phyloP scores from a whole-genome alignment of 1,140 invertebrate genomes.

The Amphibalanus amphitrite region DNA sequence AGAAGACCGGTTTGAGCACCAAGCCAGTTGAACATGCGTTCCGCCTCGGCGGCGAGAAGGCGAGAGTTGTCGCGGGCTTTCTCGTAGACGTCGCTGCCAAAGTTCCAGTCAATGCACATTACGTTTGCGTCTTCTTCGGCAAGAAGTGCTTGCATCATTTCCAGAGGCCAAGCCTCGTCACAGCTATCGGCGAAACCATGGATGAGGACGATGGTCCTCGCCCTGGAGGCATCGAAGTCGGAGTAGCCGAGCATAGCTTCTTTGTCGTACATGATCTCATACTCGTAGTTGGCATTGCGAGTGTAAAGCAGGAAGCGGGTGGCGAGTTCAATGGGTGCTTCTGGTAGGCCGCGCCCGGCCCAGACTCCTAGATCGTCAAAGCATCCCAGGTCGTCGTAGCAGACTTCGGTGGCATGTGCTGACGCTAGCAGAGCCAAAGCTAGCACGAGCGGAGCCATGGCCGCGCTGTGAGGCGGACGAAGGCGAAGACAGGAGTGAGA shows the following conservation, averaged over 20 bases:
- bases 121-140: neutral
- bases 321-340: neutral
- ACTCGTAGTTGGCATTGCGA: neutral
- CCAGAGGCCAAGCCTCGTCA: neutral
- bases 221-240: neutral
- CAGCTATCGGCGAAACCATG: neutral
- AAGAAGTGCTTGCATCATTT: neutral
- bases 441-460: neutral
- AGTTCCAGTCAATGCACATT: neutral
- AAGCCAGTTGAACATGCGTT: neutral
- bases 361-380: neutral
- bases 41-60: neutral
- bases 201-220: neutral
- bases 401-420: neutral
- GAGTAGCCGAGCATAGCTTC: neutral
- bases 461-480: neutral
- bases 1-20: neutral
- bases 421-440: neutral
- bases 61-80: neutral
- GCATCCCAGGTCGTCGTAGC: neutral
- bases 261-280: neutral
- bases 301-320: neutral
- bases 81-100: neutral
- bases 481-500: too few species aligned
- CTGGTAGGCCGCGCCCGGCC: neutral